Conservation (phyloP, 2,797 vertebrate genomes). For the Pristis pectinata region DNA sequence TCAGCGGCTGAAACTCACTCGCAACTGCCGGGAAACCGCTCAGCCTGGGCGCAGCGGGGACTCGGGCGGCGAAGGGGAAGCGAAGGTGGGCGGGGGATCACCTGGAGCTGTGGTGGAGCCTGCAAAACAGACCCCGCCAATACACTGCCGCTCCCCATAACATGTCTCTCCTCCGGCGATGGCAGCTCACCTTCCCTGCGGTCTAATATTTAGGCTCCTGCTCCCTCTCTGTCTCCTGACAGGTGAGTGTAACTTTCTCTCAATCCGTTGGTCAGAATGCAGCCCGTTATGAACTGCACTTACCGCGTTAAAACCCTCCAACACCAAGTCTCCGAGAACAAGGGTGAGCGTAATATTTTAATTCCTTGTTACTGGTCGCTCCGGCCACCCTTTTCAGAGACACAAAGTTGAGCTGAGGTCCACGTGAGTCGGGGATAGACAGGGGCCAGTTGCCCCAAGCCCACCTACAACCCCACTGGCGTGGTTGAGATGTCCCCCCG, state of each 20-base stretch:
- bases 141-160: not conserved
- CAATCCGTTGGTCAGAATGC: not conserved
- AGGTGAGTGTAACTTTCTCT: not conserved
- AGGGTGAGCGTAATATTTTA: too few relatives aligned
- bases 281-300: not conserved
- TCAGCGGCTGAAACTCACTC: not conserved
- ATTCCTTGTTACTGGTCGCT: too few relatives aligned
- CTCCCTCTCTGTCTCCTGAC: constrained; percentile 13
- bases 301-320: not conserved
- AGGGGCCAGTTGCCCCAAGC: too few relatives aligned
- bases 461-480: too few relatives aligned
- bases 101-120: not conserved
- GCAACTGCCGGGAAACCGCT: not conserved
- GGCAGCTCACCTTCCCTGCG: not conserved
- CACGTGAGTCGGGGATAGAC: too few relatives aligned
- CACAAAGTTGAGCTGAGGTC: too few relatives aligned
- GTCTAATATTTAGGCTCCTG: constrained; percentile 20
- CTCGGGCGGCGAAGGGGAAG: not conserved
- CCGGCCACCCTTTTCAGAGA: too few relatives aligned
- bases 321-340: not conserved
- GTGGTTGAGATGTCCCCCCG: too few relatives aligned
- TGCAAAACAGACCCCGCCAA: not conserved
- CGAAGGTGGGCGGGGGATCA: not conserved
- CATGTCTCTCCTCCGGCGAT: not conserved
- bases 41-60: not conserved